Evolutionary conservation across 1,140 invertebrate genomes (phyloP).

Genomic region (Pissodes strobi): DNA sequence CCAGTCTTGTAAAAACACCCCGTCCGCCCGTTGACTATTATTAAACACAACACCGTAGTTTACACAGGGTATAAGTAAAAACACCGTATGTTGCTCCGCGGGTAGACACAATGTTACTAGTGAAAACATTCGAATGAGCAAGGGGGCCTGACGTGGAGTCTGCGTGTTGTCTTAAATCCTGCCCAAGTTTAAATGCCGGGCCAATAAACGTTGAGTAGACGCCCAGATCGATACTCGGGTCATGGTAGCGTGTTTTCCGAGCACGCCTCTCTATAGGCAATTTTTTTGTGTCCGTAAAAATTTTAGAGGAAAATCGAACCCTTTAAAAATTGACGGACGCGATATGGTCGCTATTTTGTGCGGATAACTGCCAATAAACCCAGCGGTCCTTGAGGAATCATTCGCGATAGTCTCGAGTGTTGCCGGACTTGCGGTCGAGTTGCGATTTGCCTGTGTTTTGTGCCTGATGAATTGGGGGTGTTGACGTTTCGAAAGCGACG

Average conservation of each 20-base stretch:
- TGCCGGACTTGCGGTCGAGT: no score
- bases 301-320: constrained; percentile 29
- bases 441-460: no score
- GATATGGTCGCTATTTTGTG: no score
- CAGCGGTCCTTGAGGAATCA: no score
- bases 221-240: constrained; percentile 42
- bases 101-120: constrained; percentile 56
- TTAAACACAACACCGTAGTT: constrained; percentile 58
- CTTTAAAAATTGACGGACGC: constrained; percentile 38
- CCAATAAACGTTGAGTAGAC: constrained; percentile 36
- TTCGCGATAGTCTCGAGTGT: no score
- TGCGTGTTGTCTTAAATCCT: constrained; percentile 31
- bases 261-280: constrained; percentile 15
- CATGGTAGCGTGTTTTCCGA: constrained; percentile 37
- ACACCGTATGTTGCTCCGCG: constrained; percentile 55
- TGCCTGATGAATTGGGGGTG: no score
- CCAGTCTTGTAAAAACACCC: constrained; percentile 56
- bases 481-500: no score
- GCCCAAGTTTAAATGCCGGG: constrained; percentile 24
- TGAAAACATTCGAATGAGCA: constrained; percentile 52
- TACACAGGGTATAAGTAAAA: constrained; percentile 58
- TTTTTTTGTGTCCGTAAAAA: constrained; percentile 27
- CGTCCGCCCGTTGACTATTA: constrained; percentile 56
- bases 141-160: constrained; percentile 33
- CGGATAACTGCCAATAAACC: no score